Base-by-base conservation (phyloP, 2,888 invertebrate species). In the Synanthedon myopaeformis region DNA sequence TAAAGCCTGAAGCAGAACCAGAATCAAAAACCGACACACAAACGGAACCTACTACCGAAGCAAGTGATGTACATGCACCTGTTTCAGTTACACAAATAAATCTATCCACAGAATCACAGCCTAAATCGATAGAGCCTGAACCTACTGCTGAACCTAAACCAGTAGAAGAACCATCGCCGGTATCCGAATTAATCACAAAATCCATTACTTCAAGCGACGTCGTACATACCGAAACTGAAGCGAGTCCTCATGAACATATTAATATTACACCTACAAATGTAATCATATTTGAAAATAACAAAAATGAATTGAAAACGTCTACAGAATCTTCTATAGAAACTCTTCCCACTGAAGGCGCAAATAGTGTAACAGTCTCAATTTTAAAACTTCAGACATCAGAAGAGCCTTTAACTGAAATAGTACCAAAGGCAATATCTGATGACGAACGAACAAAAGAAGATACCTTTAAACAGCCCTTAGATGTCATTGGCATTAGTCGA, bases 1-100 rank as follows among this genome's bases (percentile, higher is more conserved):
- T 72, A 1, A 67, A 73, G 55, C 63, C 55, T 13, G 52, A 51
- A 50, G 13, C 54, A 53, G 57, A 59, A 55, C 53, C 74, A 3
- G 70, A 80, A 65, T 69, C 79, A 5, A 73, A 70, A 59, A 65
- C 80, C 13, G 74, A 77, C n/a, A 13, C 45, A 6, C 13, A 13
- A 45, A 13, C 10, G n/a, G 61, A 60, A 65, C 69, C 49, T 60
- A 55, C 56, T 17, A 53, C 61, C 1, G 65, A 61, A 53, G 56
- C 60, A 10, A 55, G 56, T 51, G 45, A 59, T 17, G 66, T 74
- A 57, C 61, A 66, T 19, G 61, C 58, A 58, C 51, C 56, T 51
- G 13, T 54, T 17, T 12, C 51, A 19, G 53, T 52, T 48, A 28
- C 53, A 19, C 42, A 57, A 42, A 48, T 52, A 13, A 51, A 54